phyloP scores from a whole-genome alignment of 1,140 invertebrate species.

The Eciton burchellii region DNA sequence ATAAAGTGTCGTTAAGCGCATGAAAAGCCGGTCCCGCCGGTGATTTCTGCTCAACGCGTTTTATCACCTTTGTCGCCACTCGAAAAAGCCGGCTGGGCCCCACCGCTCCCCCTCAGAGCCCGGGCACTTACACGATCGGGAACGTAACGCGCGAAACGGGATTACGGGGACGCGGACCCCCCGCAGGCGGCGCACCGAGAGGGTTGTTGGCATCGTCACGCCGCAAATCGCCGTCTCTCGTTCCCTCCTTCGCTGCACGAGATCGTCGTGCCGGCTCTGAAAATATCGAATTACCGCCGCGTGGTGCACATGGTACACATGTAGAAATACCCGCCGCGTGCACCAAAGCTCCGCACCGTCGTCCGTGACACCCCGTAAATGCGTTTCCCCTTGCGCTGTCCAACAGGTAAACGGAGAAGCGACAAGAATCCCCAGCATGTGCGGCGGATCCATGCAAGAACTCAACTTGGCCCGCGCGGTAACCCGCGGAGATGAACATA shows the following conservation, averaged over 20 bases:
- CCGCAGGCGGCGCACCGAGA: conserved; percentile 16
- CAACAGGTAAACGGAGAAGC: conserved; percentile 1
- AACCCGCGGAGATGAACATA: background rate
- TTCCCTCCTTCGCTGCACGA: background rate
- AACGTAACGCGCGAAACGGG: conserved; percentile 33
- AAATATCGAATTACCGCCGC: conserved; percentile 66
- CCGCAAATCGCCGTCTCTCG: conserved; percentile 43
- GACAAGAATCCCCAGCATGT: conserved; percentile 21
- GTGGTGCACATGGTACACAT: conserved; percentile 59
- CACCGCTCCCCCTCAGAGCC: background rate
- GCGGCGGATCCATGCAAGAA: background rate
- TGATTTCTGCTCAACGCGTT: conserved; percentile 19
- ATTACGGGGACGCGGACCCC: conserved; percentile 32
- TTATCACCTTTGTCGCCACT: conserved; percentile 40
- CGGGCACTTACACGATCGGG: background rate
- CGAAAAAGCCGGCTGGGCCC: conserved; percentile 5
- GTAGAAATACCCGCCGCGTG: conserved; percentile 64
- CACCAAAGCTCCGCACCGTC: conserved; percentile 40
- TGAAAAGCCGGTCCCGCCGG: conserved; percentile 27
- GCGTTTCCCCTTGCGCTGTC: conserved; percentile 43
- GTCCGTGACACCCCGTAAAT: conserved; percentile 47
- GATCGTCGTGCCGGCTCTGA: conserved; percentile 46
- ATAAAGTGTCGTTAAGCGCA: conserved; percentile 31
- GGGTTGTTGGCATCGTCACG: conserved; percentile 26
- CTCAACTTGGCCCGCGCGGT: background rate